Evolutionary conservation across 2,888 invertebrate species (phyloP), one percentile per base, ranked within the genome.

Genomic region (Pterostichus niger): DNA sequence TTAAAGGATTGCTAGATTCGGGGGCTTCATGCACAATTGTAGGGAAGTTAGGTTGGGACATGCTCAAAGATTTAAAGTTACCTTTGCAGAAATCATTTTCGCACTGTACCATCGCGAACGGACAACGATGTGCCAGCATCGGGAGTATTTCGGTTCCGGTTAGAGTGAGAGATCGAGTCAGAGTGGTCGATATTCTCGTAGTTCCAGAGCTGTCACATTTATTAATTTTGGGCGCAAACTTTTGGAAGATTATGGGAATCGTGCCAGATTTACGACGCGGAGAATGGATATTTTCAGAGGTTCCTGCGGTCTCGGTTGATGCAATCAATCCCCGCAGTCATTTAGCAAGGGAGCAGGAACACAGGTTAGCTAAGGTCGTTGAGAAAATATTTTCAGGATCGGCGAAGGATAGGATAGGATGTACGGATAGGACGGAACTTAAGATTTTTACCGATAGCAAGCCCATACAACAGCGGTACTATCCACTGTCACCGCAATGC

Each of bases 131-230:
- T 35, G 13, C 13, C 10, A 33, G 35, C 35, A 17, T 68, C 7
- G 68, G 68, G 7, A 68, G 3, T 33, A 33, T 31, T 68, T 13
- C 33, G 13, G 13, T 68, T 31, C 68, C 68, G 13, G 17, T 68
- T 4, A 33, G 33, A 9, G 2, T 68, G 10, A 11, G 33, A 68
- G 68, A 40, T 35, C 31, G 40, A 4, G 5, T 33, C 11, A 5
- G 33, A 35, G 17, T 31, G 2, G 33, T 68, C 13, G 68, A 68
- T 10, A 33, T 40, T 6, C 13, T 68, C 11, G 35, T 68, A 2
- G 68, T 68, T 68, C 68, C 40, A 31, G 68, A 68, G 13, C 35
- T 68, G 11, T 13, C 68, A 13, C 68, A 68, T 13, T 59, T 59
- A 10, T 10, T 59, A 15, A 59, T 59, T 31, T 17, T 59, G 10